Base-by-base conservation (phyloP, 1,140 invertebrate species). In the Physella acuta region DNA sequence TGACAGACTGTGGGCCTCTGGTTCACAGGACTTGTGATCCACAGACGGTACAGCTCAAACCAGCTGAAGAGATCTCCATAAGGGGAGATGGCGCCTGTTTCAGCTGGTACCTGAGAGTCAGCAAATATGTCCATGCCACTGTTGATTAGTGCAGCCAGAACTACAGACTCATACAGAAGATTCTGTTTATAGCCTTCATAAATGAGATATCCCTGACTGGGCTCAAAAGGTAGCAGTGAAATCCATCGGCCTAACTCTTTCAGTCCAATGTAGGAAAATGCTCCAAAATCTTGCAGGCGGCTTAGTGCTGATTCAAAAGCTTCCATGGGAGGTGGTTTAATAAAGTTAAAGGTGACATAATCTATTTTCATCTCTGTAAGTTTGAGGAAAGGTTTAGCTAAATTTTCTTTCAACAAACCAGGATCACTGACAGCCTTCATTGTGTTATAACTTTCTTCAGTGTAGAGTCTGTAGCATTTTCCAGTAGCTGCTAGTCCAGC, bases 51-150 rank as follows among this genome's bases (percentile, higher is more conserved):
- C 24, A 98, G 90, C 83, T 96, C 96, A 0, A 99, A 83, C 37
- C 96, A 86, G 20, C 93, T 97, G 2, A 98, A 88, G 78, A 95
- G 93, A 86, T 99, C 97, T 14, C 97, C 96, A 75, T 93, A 89
- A 82, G 96, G 94, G 83, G 95, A 97, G 33, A 71, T 63, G 67
- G 71, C 64, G 33, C 90, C 88, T 71, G 87, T 85, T 79, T 92
- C 90, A 61, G 88, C 82, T 78, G 90, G 49, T 55, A 71, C 71
- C 4, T 75, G 73, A 31, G 62, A 72, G 61, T 78, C 66, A 52
- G 72, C 78, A 55, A 81, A 81, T 11, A 80, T 59, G 1, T 61
- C 66, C 17, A 73, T 68, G 30, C 68, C 63, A 62, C 71, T 62
- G 55, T 63, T 74, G 39, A 70, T 69, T 31, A 75, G 65, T 4